A percentile compares a stretch with the other conserved stretches of the same genome.
These are phyloP conservation scores for Hypsibius dujardini DNA, from an alignment of 1,140 invertebrate species.

Conservation along the genomic window DNA sequence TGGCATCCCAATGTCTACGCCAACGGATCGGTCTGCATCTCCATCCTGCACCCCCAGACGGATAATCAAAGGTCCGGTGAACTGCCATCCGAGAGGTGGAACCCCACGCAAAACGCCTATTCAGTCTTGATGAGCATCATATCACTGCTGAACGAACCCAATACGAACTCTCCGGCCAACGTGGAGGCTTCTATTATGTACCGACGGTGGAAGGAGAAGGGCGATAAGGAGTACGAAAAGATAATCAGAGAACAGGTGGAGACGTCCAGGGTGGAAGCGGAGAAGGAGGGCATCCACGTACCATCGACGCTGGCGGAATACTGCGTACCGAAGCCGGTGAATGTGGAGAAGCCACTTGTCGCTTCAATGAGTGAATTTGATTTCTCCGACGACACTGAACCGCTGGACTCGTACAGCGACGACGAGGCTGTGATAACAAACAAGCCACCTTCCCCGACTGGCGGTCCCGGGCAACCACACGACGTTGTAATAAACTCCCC, in stretches of 20 bases:
- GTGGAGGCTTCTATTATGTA: conserved; percentile 99
- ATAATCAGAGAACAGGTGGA: conserved; percentile 54
- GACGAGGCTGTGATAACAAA: too few relatives aligned
- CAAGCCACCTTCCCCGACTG: too few relatives aligned
- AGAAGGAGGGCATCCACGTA: conserved; percentile 85
- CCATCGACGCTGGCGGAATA: conserved; percentile 95
- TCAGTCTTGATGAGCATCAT: conserved; percentile 75
- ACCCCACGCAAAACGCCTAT: conserved; percentile 96
- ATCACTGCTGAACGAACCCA: conserved; percentile 94
- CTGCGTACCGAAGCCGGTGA: too few relatives aligned
- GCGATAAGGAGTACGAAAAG: conserved; percentile 90
- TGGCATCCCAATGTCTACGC: conserved; percentile 99
- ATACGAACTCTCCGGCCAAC: conserved; percentile 96
- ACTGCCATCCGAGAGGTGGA: conserved; percentile 96
- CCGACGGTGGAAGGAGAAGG: conserved; percentile 92
- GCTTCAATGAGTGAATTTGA: too few relatives aligned
- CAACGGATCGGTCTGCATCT: conserved; percentile 98
- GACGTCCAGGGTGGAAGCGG: conserved; percentile 77
- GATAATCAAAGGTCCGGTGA: conserved; percentile 98
- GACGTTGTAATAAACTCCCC: too few relatives aligned
- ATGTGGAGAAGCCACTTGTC: too few relatives aligned
- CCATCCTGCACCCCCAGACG: conserved; percentile 92
- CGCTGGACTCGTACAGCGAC: too few relatives aligned
- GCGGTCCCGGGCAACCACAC: too few relatives aligned
- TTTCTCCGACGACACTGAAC: too few relatives aligned